These are phyloP conservation scores for Polyploca ridens DNA, from an alignment of 2,888 invertebrate species.

Conservation along the genomic window DNA sequence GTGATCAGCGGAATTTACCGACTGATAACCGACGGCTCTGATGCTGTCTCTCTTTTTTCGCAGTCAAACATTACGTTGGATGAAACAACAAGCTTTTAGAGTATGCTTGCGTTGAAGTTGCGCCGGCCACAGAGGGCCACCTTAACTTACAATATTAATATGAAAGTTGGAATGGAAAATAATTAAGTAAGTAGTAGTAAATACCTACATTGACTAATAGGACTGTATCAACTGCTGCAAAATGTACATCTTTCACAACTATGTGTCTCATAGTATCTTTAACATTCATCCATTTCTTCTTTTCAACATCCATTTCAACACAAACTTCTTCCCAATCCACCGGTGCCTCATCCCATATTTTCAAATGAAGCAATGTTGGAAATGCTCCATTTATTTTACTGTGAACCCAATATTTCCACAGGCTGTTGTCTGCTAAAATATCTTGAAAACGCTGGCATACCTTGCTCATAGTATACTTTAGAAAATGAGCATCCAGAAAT, in stretches of 20 bases:
- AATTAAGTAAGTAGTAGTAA: slow-evolving; percentile 7
- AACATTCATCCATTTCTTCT: slow-evolving; percentile 81
- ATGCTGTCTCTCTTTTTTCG: no score
- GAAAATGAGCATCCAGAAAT: slow-evolving; percentile 82
- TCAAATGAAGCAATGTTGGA: slow-evolving; percentile 68
- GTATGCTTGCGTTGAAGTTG: no score
- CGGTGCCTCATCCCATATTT: slow-evolving; percentile 65
- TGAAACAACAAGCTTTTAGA: no score
- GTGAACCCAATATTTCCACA: slow-evolving; percentile 83
- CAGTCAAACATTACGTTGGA: no score
- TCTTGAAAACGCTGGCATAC: slow-evolving; percentile 84
- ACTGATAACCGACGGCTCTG: no score
- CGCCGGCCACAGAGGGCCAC: no score
- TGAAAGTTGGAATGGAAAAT: neutral
- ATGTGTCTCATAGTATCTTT: slow-evolving; percentile 74
- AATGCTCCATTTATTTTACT: slow-evolving; percentile 68
- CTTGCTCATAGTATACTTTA: slow-evolving; percentile 79
- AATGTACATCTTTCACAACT: slow-evolving; percentile 80
- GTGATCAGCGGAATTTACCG: no score
- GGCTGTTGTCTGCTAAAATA: slow-evolving; percentile 81
- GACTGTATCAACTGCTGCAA: slow-evolving; percentile 85
- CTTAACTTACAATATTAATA: no score
- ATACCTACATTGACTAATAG: slow-evolving; percentile 82
- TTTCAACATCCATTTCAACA: slow-evolving; percentile 85
- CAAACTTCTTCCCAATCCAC: slow-evolving; percentile 84